Evolutionary conservation across 2,113 vertebrate species (phyloP), one percentile per base, ranked within the genome.

Genomic region (Fulmarus glacialis): DNA sequence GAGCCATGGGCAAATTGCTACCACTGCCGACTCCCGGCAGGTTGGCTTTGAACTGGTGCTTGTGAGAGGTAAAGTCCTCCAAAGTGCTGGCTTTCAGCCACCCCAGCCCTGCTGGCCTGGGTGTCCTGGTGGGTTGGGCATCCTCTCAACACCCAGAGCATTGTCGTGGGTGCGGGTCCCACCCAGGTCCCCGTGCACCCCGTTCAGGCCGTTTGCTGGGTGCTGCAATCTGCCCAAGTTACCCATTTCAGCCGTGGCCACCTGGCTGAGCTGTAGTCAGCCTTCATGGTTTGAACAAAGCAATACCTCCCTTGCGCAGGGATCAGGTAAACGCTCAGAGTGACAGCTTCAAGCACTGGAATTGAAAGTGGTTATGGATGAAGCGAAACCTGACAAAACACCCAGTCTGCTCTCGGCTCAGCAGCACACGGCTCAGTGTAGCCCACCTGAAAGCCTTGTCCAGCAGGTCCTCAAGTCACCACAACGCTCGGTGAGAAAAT

Each of bases 391-490:
- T 58, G 55, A 60, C 67, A 64, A 48, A 80, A 59, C 32, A 55
- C 27, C 18, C 36, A 18, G 23, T 21, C 40, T 70, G 20, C 45
- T 71, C 26, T 68, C 30, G 38, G 30, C 8, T 71, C 80, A 75
- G 68, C 38, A 71, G n/a, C 30, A 26, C 9, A 11, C 0, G 1
- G 15, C 20, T 73, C 0, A 0, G 30, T 5, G 8, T 22, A 52
- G 36, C 7, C 22, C 21, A 68, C 9, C 11, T 7, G 23, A 59
- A 71, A 90, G 20, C 38, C n/a, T 78, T 1, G 0, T 36, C 48
- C 40, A 84, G 34, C 59, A 83, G 32, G 11, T 73, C 48, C 81
- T 81, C 36, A 36, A 45, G 9, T 17, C 40, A 59, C 42, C 59
- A 27, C 42, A 55, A 13, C 3, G 3, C 6, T 16, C 0, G 1